Evolutionary conservation across 2,113 vertebrate genomes (phyloP).

Genomic region (Cyanoderma ruficeps): DNA sequence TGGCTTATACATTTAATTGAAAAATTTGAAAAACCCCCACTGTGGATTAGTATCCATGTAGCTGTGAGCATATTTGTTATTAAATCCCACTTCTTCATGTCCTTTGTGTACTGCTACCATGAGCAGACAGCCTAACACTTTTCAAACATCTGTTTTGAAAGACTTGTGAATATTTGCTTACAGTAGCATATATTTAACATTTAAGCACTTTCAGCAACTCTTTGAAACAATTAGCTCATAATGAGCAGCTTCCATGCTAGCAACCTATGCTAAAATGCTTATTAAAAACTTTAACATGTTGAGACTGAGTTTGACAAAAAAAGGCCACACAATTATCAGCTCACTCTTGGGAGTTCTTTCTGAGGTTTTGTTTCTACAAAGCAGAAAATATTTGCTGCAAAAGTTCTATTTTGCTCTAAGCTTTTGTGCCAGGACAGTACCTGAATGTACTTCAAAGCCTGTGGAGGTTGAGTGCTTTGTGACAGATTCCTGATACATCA

Average conservation of each 20-base stretch:
- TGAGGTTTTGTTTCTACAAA: constrained; percentile 12
- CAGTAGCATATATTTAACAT: constrained; percentile 55
- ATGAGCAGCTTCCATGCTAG: constrained; percentile 50
- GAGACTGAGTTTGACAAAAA: constrained; percentile 19
- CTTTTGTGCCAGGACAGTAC: neutral
- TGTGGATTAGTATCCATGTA: neutral
- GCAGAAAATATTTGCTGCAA: neutral
- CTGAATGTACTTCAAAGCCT: neutral
- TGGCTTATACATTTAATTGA: neutral
- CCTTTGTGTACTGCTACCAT: neutral
- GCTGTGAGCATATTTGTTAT: neutral
- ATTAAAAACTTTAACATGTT: constrained; percentile 56
- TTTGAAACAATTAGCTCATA: constrained; percentile 66
- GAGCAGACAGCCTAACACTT: constrained; percentile 24
- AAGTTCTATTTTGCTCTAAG: neutral
- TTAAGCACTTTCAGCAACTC: constrained; percentile 65
- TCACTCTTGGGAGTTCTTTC: neutral
- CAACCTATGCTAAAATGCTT: constrained; percentile 39
- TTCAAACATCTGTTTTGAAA: constrained; percentile 49
- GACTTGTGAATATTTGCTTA: constrained; percentile 55
- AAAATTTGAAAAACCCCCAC: neutral
- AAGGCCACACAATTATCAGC: neutral
- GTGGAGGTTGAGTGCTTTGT: neutral
- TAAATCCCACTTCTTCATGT: neutral
- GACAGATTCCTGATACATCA: neutral